Base-by-base conservation (phyloP, 2,888 invertebrate genomes). In the Rotaria magnacalcarata region DNA sequence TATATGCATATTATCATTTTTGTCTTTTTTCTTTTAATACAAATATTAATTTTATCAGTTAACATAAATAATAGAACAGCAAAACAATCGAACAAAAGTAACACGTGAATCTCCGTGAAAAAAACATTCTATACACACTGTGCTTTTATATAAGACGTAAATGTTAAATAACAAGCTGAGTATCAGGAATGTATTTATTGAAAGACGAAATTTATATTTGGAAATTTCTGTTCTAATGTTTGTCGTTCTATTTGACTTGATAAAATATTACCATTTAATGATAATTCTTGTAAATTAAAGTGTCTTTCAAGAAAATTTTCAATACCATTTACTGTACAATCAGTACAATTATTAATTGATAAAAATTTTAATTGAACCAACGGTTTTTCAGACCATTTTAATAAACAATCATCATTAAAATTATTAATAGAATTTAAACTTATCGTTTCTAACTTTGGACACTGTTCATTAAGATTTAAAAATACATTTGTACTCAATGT, bases 151-250 rank as follows among this genome's bases (percentile, higher is more conserved):
- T 52, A 52, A 52, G 52, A 52, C 52, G 52, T 52, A 52, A 52
- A 52, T 52, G 52, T 52, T 52, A 52, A 52, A 52, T 52, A 52
- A 52, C 52, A 67, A 67, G 34, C 41, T 67, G 27, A 67, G 34
- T 67, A 67, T 67, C 67, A 67, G 34, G 67, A 67, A 60, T 60
- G 14, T 27, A 60, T 60, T 27, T 60, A 60, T 80, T 80, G 47
- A 80, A 80, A 80, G 47, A 80, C 80, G 47, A 80, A 80, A n/a
- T 47, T 43, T 41, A 80, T n/a, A 80, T 80, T n/a, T 24, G 43
- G 24, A 80, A n/a, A 80, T 47, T 80, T 47, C 24, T 80, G 24
- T 80, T 80, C 11, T 80, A 80, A 80, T 41, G 24, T 24, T n/a
- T 80, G 47, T 80, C 24, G 80, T 80, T 80, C 80, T 19, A 47